Evolutionary conservation across 2,888 invertebrate species (phyloP).

Genomic region (Proisotoma minuta): DNA sequence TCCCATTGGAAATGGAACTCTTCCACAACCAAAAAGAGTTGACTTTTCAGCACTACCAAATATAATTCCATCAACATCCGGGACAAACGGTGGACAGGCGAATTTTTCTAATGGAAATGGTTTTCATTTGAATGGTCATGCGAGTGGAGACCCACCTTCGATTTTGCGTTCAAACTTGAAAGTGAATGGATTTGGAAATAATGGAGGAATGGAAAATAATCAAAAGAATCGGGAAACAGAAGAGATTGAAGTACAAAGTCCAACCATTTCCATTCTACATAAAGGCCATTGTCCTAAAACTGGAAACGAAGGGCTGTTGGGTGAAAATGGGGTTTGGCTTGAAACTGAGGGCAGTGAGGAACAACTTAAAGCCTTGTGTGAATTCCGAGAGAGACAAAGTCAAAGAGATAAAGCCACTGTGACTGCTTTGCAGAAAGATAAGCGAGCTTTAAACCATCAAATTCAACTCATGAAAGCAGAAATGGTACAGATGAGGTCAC

Average conservation of each 20-base stretch:
- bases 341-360: conserved; percentile 27
- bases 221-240: conserved; percentile 27
- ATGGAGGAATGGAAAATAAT: conserved; percentile 15
- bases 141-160: not conserved
- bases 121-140: conserved; percentile 2
- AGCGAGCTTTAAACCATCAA: conserved; percentile 42
- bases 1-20: not conserved
- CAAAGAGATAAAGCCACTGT: conserved; percentile 33
- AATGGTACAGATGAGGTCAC: conserved; percentile 39
- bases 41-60: not conserved
- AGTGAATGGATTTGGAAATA: too few species aligned
- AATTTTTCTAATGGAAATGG: conserved; percentile 13
- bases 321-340: conserved; percentile 11
- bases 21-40: not conserved
- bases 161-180: not conserved
- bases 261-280: conserved; percentile 41
- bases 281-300: conserved; percentile 41
- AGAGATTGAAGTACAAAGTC: conserved; percentile 33
- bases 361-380: conserved; percentile 31
- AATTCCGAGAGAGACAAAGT: conserved; percentile 37
- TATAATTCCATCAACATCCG: not conserved
- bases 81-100: conserved; percentile 11
- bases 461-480: conserved; percentile 43
- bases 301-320: conserved; percentile 21
- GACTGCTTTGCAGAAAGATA: conserved; percentile 37